phyloP scores from a whole-genome alignment of 2,888 invertebrate species.

The Aelia acuminata region DNA sequence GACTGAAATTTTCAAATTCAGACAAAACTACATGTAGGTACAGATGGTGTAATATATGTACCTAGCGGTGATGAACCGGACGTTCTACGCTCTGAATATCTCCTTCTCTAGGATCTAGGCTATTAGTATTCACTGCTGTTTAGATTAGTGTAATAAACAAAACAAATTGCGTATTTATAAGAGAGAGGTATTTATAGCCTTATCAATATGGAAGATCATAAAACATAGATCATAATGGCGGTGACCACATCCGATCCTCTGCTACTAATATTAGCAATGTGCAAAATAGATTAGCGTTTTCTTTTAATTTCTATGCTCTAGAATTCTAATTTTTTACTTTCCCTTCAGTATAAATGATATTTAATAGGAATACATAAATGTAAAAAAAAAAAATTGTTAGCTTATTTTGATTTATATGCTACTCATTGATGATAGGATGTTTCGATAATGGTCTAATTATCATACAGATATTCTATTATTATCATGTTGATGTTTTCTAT shows the following conservation, averaged over 20 bases:
- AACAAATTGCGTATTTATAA: not conserved
- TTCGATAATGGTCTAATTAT: too few relatives aligned
- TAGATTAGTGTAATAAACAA: not conserved
- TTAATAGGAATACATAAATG: too few relatives aligned
- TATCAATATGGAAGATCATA: not conserved
- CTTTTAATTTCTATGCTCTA: not conserved
- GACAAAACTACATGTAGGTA: too few relatives aligned
- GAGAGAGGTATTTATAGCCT: not conserved
- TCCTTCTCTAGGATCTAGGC: not conserved
- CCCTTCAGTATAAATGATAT: too few relatives aligned
- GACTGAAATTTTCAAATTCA: too few relatives aligned
- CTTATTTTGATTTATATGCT: too few relatives aligned
- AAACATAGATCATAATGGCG: not conserved
- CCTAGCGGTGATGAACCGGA: not conserved
- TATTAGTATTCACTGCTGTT: not conserved
- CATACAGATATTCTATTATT: too few relatives aligned
- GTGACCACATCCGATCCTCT: not conserved
- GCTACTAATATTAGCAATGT: not conserved
- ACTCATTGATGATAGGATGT: too few relatives aligned
- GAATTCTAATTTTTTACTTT: too few relatives aligned
- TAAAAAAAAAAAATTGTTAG: too few relatives aligned
- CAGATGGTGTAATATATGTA: not conserved
- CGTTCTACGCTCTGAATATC: conserved; percentile 11
- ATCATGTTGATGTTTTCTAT: too few relatives aligned
- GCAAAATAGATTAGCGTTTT: not conserved